phyloP scores from a whole-genome alignment of 1,140 invertebrate genomes.

The Littorina saxatilis region DNA sequence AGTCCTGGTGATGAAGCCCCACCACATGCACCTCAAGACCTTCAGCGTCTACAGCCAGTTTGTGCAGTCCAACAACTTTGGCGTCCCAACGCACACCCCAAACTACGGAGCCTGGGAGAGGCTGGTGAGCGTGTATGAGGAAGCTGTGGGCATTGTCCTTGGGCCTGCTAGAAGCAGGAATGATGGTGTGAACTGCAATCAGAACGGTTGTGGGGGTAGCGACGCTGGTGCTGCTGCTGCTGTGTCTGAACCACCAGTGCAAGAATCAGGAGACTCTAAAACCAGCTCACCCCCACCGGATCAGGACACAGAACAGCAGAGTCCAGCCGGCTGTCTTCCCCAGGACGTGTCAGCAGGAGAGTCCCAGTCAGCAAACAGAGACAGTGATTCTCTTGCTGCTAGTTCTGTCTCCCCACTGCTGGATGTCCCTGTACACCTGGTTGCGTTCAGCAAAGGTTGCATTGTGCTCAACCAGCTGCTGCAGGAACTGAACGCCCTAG shows the following conservation, averaged over 20 bases:
- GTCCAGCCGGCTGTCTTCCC: not conserved
- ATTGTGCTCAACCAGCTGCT: conserved; percentile 93
- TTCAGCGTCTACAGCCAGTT: conserved; percentile 93
- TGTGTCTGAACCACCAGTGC: not conserved
- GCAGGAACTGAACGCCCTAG: conserved; percentile 83
- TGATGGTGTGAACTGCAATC: not conserved
- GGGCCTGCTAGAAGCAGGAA: not conserved
- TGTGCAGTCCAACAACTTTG: conserved; percentile 83
- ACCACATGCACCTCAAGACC: conserved; percentile 86
- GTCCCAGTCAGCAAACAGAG: conserved; percentile 27
- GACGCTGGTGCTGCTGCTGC: too few species aligned
- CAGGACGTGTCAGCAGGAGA: not conserved
- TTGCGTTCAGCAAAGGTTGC: conserved; percentile 95
- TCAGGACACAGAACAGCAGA: too few species aligned
- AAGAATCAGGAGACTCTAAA: not conserved
- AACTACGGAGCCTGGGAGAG: conserved; percentile 75
- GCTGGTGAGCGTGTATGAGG: conserved; percentile 76
- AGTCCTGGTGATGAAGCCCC: conserved; percentile 85
- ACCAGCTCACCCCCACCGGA: too few species aligned
- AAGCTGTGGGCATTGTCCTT: conserved; percentile 35
- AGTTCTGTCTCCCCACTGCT: not conserved
- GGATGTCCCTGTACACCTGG: conserved; percentile 46
- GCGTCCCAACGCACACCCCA: conserved; percentile 79
- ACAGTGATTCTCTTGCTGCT: conserved; percentile 28
- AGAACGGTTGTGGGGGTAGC: not conserved